A percentile compares a stretch with the other conserved stretches of the same genome.
Conservation (phyloP, 1,140 invertebrate genomes). For the Scaptomyza pallida region DNA sequence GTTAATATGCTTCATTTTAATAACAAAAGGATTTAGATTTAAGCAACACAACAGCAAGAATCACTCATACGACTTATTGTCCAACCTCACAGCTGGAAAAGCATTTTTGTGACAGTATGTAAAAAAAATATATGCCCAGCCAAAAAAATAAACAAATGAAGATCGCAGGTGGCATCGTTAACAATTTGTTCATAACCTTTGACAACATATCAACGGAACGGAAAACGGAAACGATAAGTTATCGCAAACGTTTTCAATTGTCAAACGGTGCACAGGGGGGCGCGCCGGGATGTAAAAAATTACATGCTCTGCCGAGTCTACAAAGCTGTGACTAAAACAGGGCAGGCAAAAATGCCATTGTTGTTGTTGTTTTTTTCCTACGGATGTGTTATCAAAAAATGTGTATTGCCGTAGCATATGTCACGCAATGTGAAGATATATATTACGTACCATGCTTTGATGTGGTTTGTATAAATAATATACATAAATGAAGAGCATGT, state of each 20-base stretch:
- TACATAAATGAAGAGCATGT: not conserved
- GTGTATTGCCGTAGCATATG: no score
- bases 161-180: slow-evolving; percentile 17
- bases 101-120: slow-evolving; percentile 35
- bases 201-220: slow-evolving; percentile 41
- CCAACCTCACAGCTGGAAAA: no score
- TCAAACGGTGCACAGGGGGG: not conserved
- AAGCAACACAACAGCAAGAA: no score
- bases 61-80: no score
- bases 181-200: slow-evolving; percentile 70
- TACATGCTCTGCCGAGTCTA: slow-evolving; percentile 31
- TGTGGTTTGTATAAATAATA: not conserved
- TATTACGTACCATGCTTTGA: not conserved
- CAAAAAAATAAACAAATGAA: slow-evolving; percentile 42
- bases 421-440: no score
- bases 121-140: not conserved
- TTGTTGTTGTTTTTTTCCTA: not conserved
- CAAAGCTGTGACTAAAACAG: slow-evolving; percentile 1
- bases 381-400: no score
- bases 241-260: slow-evolving; percentile 51
- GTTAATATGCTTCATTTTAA: no score
- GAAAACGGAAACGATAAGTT: slow-evolving; percentile 40
- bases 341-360: not conserved
- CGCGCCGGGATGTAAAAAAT: slow-evolving; percentile 23
- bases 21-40: no score